Evolutionary conservation across 1,140 invertebrate genomes (phyloP), one percentile per base, ranked within the genome.

Genomic region (Asbolus verrucosus): DNA sequence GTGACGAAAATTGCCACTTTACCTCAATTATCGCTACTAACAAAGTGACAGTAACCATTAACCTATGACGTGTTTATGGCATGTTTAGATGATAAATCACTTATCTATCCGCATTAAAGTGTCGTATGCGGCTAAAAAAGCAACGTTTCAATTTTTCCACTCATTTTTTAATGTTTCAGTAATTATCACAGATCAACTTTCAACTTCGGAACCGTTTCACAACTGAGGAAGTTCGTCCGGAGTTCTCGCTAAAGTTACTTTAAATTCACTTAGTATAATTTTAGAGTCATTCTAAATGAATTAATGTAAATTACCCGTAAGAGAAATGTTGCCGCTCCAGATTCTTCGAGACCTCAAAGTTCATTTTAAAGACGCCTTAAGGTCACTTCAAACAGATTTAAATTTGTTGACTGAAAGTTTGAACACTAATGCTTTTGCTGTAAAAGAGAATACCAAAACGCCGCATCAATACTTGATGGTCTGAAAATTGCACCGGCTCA

Each of bases 191-290:
- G n/a, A n/a, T n/a, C n/a, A n/a, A n/a, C n/a, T n/a, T n/a, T 27
- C 24, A 27, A 27, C 3, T 4, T 8, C 13, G n/a, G 46, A 24
- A 27, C 6, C 6, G 33, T n/a, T 11, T 2, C 6, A n/a, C 5
- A 13, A 27, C 46, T 54, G 14, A 27, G 15, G n/a, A 24, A 54
- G 21, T n/a, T 27, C 9, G 46, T 54, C 46, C 11, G 46, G 27
- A 54, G 27, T 54, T 54, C 19, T 54, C 27, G 19, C 19, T 24
- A 24, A 54, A 54, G 46, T 54, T 54, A 54, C 21, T 54, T 54
- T 54, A 54, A 54, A 54, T 54, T 54, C 46, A 54, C 46, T 54
- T 54, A 54, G 46, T 54, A 54, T 54, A 54, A 54, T 54, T 54
- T 54, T 54, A 54, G 46, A 54, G 21, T 14, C 21, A 54, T 54